phyloP scores from a whole-genome alignment of 2,113 vertebrate species.

The Cyprinodon variegatus region DNA sequence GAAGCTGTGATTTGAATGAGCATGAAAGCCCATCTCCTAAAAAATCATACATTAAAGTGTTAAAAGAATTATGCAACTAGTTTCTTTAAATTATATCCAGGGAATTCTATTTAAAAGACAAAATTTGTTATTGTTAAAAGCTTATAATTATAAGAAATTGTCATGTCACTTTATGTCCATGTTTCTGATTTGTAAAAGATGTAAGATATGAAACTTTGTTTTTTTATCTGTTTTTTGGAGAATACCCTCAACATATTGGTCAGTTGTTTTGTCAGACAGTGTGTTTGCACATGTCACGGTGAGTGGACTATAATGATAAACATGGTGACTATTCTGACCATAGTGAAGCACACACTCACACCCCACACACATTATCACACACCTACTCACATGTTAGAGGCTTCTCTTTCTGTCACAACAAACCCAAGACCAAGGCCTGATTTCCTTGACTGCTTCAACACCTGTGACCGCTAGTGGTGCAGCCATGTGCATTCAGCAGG shows the following conservation, averaged over 20 bases:
- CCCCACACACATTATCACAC: constrained; percentile 18
- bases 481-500: constrained; percentile 56
- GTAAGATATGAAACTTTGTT: neutral
- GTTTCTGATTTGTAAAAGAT: neutral
- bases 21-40: neutral
- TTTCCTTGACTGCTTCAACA: constrained; percentile 47
- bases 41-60: neutral
- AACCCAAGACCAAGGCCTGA: constrained; percentile 50
- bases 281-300: constrained; percentile 44
- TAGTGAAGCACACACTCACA: constrained; percentile 16
- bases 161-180: neutral
- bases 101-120: too few species aligned
- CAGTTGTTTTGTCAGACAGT: constrained; percentile 52
- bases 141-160: neutral
- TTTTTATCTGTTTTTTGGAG: constrained; percentile 4
- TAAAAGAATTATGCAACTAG: neutral
- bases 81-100: neutral
- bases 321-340: constrained; percentile 59
- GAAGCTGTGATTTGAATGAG: constrained; percentile 32
- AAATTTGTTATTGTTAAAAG: too few species aligned
- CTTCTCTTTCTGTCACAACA: constrained; percentile 56
- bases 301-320: constrained; percentile 58
- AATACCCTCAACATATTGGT: constrained; percentile 24
- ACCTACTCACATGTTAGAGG: constrained; percentile 25
- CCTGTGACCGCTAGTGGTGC: constrained; percentile 56